These are phyloP conservation scores for Rhagonycha lutea DNA, from an alignment of 2,888 invertebrate genomes.

Conservation along the genomic window DNA sequence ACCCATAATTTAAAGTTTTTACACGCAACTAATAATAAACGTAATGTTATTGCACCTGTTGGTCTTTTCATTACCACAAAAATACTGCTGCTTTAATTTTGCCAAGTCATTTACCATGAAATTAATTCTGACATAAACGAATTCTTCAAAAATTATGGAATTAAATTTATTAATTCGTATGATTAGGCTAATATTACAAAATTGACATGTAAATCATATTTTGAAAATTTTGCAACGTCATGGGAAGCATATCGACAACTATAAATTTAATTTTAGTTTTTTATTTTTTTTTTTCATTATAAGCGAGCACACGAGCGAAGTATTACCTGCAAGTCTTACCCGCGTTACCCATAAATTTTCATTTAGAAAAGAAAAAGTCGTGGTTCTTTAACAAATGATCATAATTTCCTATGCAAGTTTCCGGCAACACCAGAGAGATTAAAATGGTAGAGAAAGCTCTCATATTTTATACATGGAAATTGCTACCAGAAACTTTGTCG, in stretches of 20 bases:
- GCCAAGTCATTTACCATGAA: slow-evolving; percentile 28
- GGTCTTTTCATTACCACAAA: background rate
- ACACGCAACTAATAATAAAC: slow-evolving; percentile 24
- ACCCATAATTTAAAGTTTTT: slow-evolving; percentile 30
- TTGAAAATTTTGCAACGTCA: background rate
- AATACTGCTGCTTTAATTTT: slow-evolving; percentile 10
- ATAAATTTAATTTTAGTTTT: background rate
- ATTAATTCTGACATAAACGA: slow-evolving; percentile 29
- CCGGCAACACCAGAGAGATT: slow-evolving; percentile 19
- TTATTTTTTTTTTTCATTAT: background rate
- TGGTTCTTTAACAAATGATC: slow-evolving; percentile 37
- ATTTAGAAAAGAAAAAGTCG: slow-evolving; percentile 34
- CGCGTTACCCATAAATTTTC: slow-evolving; percentile 35
- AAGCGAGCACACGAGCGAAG: slow-evolving; percentile 1
- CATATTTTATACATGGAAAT: slow-evolving; percentile 4
- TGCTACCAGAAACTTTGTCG: background rate
- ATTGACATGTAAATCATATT: slow-evolving; percentile 7
- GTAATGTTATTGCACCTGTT: slow-evolving; percentile 29
- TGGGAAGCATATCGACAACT: background rate
- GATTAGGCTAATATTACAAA: slow-evolving; percentile 8
- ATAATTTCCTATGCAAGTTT: slow-evolving; percentile 36
- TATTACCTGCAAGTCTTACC: slow-evolving; percentile 25
- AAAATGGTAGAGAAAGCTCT: slow-evolving; percentile 8
- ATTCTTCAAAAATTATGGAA: slow-evolving; percentile 22
- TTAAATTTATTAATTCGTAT: slow-evolving; percentile 20